A percentile compares a stretch with the other conserved stretches of the same genome.
Conservation (phyloP, 2,888 invertebrate species). For the Xanthorhoe spadicearia region DNA sequence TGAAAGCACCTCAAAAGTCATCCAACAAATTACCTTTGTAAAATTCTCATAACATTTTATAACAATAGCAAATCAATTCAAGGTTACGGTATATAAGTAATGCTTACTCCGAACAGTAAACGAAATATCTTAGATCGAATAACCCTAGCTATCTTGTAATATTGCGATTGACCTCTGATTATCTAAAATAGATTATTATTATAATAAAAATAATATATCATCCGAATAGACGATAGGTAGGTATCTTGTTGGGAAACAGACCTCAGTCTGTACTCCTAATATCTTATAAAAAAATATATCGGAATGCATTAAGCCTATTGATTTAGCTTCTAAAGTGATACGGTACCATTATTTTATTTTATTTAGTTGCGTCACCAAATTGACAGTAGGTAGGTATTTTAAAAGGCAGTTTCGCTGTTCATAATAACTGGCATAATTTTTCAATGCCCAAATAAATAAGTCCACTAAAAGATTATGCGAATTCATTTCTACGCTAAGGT, state of each 20-base stretch:
- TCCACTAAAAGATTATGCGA: neutral
- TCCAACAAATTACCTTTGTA: neutral
- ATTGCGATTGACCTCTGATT: constrained; percentile 51
- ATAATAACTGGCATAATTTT: neutral
- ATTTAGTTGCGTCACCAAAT: neutral
- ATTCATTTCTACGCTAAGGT: neutral
- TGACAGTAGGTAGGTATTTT: constrained; percentile 2
- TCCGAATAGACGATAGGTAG: constrained; percentile 60
- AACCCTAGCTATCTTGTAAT: constrained; percentile 30
- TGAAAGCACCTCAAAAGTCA: neutral
- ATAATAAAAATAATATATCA: constrained; percentile 59
- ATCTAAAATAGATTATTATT: constrained; percentile 51
- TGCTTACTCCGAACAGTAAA: constrained; percentile 27
- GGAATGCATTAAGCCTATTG: too few species aligned
- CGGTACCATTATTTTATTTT: neutral
- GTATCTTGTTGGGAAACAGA: constrained; percentile 49
- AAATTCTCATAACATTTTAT: constrained; percentile 18
- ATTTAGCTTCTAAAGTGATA: too few species aligned
- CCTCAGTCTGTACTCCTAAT: too few species aligned
- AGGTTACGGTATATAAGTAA: constrained; percentile 23
- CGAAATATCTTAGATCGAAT: constrained; percentile 26
- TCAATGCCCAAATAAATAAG: neutral
- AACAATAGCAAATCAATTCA: constrained; percentile 30
- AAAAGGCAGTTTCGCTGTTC: neutral
- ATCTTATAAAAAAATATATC: too few species aligned